Base-by-base conservation (phyloP, 2,113 vertebrate genomes). In the Larimichthys polyactis region DNA sequence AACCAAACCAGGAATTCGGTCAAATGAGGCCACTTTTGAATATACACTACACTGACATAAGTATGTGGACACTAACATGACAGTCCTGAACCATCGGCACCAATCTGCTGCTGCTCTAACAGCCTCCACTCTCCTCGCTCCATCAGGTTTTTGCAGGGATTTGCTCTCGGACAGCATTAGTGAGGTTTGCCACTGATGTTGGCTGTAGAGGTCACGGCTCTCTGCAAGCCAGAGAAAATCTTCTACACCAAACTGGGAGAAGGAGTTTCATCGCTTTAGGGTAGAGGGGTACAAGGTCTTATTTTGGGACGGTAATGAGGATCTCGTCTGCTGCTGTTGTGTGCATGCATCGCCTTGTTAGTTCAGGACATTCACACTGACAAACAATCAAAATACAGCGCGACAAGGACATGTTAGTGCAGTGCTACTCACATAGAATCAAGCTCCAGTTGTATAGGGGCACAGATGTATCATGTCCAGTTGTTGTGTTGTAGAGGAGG, bases 21-120 rank as follows among this genome's bases (percentile, higher is more conserved):
- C 81, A 85, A 78, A 86, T 58, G 57, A 86, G 83, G 81, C 63
- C 82, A 84, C 51, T 71, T 72, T 65, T 68, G 43, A 66, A 78
- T 1, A 29, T 11, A 55, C 65, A 59, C 43, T 40, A 14, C 15
- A 19, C 48, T 54, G 67, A 4, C 82, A 71, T 62, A 90, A 79
- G 67, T 84, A 60, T 70, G 52, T 10, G 49, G 72, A 80, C 54
- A 10, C n/a, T 1, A 36, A 10, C 43, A 44, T 67, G 14, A 72
- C 59, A 44, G 0, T n/a, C 52, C 0, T 68, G n/a, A 49, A 68
- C 44, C 64, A 1, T 2, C 6, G 15, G 24, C 67, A 10, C 51
- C 44, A 32, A 75, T 63, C 55, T 58, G 72, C 49, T 46, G 72
- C 49, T 46, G 58, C 55, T 19, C 2, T 24, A 55, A 54, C 43